Evolutionary conservation across 2,113 vertebrate species (phyloP).

Genomic region (Boulengeromyrus knoepffleri): DNA sequence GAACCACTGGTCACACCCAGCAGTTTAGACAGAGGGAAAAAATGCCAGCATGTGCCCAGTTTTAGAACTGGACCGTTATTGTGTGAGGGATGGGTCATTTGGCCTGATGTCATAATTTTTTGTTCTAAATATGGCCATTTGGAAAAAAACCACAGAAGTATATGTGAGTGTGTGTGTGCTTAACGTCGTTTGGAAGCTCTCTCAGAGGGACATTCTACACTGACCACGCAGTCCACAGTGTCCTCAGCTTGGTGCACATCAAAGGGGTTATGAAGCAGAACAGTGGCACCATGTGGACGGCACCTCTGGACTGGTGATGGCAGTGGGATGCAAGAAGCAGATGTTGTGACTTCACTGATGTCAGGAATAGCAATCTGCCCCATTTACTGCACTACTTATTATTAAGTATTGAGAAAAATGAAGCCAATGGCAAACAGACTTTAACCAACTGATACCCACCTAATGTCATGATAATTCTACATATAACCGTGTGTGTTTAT

Average conservation of each 20-base stretch:
- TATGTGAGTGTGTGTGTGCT: background rate
- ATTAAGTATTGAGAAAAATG: background rate
- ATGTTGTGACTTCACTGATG: background rate
- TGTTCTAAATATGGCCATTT: background rate
- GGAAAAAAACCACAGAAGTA: background rate
- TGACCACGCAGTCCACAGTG: background rate
- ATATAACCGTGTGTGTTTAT: background rate
- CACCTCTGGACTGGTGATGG: background rate
- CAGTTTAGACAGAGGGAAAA: background rate
- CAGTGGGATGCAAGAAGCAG: background rate
- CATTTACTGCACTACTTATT: background rate
- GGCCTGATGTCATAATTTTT: background rate
- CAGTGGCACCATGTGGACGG: too few relatives aligned
- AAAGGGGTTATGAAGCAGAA: background rate
- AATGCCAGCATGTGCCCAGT: background rate
- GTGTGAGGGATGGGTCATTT: background rate
- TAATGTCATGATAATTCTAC: background rate
- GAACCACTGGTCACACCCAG: slow-evolving; percentile 22
- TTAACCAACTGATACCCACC: background rate
- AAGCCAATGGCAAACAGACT: background rate
- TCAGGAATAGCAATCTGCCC: background rate
- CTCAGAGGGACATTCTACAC: too few relatives aligned
- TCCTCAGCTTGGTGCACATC: background rate
- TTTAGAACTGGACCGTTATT: slow-evolving; percentile 7
- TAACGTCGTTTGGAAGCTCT: background rate